A percentile compares a stretch with the other conserved stretches of the same genome.
phyloP scores from a whole-genome alignment of 2,888 invertebrate species.

The Saturnia japonica region DNA sequence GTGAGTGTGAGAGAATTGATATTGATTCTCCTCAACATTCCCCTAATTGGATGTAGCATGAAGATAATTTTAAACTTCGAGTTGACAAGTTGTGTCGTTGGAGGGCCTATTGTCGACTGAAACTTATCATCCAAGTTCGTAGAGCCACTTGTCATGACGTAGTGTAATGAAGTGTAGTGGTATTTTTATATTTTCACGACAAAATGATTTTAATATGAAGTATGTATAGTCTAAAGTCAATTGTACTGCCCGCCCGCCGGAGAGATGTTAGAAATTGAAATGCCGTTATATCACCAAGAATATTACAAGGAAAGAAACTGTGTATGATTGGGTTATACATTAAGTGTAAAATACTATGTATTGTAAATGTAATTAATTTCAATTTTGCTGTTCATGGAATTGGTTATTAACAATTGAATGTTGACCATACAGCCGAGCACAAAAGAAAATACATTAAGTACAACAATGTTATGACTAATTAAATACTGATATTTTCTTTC shows the following conservation, averaged over 20 bases:
- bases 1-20: neutral
- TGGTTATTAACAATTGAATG: neutral
- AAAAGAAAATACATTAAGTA: neutral
- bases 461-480: neutral
- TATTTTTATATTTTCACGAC: neutral
- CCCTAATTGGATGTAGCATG: constrained; percentile 13
- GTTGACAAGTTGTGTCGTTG: constrained; percentile 15
- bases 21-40: constrained; percentile 12
- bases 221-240: neutral
- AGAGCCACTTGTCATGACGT: constrained; percentile 9
- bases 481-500: neutral
- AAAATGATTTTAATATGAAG: neutral
- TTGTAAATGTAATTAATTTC: too few species aligned
- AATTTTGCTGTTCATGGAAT: neutral
- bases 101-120: constrained; percentile 16
- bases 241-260: neutral
- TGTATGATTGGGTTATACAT: too few species aligned
- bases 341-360: too few species aligned
- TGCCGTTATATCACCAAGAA: too few species aligned
- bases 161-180: constrained; percentile 9
- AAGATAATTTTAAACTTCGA: constrained; percentile 16
- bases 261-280: neutral
- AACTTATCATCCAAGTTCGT: constrained; percentile 13
- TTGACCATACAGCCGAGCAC: neutral
- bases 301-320: too few species aligned